Evolutionary conservation across 2,888 invertebrate genomes (phyloP), one percentile per base, ranked within the genome.

Genomic region (Protonemura montana): DNA sequence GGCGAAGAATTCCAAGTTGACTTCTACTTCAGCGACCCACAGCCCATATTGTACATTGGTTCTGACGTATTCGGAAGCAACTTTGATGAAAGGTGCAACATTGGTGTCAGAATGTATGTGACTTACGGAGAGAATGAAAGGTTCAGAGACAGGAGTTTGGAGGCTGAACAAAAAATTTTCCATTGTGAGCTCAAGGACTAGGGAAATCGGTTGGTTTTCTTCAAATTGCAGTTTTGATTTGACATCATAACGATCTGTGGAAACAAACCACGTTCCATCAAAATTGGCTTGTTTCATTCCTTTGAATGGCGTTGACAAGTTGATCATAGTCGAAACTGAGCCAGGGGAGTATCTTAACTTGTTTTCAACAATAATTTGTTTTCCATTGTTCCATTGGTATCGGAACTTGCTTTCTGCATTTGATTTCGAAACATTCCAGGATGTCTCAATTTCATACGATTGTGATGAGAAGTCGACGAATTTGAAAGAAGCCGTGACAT

Each of bases 381-480:
- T 27, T 25, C 28, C 81, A 16, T 59, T 30, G 29, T 84, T 28
- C 84, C 84, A 84, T 27, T 84, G 76, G 29, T 59, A 84, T 26
- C 84, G 21, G 10, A 84, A 59, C 76, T 28, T 76, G 26, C 84
- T 84, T 2, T 28, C 27, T 26, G 59, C 29, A 26, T 84, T 84
- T 21, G 59, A 26, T 59, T 84, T 28, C 28, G 21, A 28, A 28
- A 27, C 59, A 76, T 76, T 59, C 86, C 86, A 86, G 26, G 82
- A 76, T 26, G 86, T 83, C 0, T 76, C 83, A 27, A 86, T 27
- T 29, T 59, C 76, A 83, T 86, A 86, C 6, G 76, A 77, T 7
- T 76, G 83, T 28, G 82, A 76, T 10, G 77, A 78, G 27, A 83
- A 83, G 25, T 41, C 78, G 3, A 82, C 83, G 21, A 87, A 81